phyloP scores from a whole-genome alignment of 2,888 invertebrate species.

The Onchidella celtica region DNA sequence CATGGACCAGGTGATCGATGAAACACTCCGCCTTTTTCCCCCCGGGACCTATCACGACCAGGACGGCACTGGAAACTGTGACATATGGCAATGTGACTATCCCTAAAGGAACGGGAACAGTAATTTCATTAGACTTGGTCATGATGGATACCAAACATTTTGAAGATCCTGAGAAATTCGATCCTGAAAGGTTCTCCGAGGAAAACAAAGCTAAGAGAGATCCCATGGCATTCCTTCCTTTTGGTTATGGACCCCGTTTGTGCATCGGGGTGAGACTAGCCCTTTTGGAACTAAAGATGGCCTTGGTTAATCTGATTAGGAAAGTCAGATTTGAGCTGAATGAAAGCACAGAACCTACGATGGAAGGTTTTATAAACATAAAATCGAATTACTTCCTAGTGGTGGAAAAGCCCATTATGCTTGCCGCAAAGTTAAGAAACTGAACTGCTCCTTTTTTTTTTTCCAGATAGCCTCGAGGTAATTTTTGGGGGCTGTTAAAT shows the following conservation, averaged over 20 bases:
- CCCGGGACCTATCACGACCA: background rate
- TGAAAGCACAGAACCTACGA: background rate
- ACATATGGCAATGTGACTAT: background rate
- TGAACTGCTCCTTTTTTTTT: no score
- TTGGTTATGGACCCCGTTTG: constrained; percentile 17
- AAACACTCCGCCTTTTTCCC: constrained; percentile 1
- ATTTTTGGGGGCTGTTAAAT: no score
- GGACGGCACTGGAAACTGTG: background rate
- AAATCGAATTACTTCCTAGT: background rate
- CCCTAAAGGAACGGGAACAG: background rate
- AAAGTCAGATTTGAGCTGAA: constrained; percentile 21
- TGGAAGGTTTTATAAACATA: background rate
- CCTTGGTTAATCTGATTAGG: background rate
- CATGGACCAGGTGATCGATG: constrained; percentile 4
- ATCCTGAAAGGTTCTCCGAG: constrained; percentile 8
- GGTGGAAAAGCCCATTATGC: background rate
- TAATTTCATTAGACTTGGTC: background rate
- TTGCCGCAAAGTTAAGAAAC: background rate
- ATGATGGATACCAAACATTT: background rate
- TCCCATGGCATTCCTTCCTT: constrained; percentile 5
- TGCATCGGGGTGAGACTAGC: constrained; percentile 13
- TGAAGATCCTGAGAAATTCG: constrained; percentile 16
- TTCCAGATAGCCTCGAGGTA: no score
- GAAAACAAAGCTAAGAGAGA: constrained; percentile 1
- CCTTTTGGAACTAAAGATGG: background rate